phyloP scores from a whole-genome alignment of 1,140 invertebrate genomes.

The Chionoecetes opilio region DNA sequence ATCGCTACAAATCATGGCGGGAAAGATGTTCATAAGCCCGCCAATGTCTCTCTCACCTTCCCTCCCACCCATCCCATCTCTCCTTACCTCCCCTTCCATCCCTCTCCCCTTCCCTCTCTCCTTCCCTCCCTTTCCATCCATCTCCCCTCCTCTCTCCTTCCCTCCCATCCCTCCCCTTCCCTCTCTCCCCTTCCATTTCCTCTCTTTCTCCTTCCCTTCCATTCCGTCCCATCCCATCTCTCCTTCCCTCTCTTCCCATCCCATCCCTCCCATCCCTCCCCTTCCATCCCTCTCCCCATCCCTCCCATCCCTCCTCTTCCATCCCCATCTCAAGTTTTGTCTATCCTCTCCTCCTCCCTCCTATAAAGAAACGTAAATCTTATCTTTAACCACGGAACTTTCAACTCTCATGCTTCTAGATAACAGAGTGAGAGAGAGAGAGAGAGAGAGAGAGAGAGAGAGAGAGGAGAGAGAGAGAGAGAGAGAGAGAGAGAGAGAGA shows the following conservation, averaged over 20 bases:
- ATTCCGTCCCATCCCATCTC: neutral
- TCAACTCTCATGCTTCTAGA: neutral
- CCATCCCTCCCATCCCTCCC: neutral
- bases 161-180: too few species aligned
- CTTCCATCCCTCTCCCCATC: constrained; percentile 24
- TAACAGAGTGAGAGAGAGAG: constrained; percentile 34
- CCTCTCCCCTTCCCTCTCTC: neutral
- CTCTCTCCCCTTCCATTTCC: too few species aligned
- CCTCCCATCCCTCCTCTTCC: constrained; percentile 3
- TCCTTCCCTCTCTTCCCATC: too few species aligned
- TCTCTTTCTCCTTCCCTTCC: neutral
- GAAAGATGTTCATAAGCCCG: too few species aligned
- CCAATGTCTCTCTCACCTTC: neutral
- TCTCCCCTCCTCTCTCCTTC: too few species aligned
- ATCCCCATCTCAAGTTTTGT: neutral
- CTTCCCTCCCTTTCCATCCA: neutral
- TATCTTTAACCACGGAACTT: neutral
- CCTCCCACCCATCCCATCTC: neutral
- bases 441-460: constrained; percentile 46
- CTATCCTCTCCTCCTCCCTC: neutral
- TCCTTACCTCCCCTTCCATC: neutral
- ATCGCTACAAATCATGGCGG: neutral
- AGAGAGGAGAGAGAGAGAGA: too few species aligned
- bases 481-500: constrained; percentile 27
- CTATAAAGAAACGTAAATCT: neutral